Evolutionary conservation across 2,888 invertebrate species (phyloP), one percentile per base, ranked within the genome.

Genomic region (Panzeria rudis): DNA sequence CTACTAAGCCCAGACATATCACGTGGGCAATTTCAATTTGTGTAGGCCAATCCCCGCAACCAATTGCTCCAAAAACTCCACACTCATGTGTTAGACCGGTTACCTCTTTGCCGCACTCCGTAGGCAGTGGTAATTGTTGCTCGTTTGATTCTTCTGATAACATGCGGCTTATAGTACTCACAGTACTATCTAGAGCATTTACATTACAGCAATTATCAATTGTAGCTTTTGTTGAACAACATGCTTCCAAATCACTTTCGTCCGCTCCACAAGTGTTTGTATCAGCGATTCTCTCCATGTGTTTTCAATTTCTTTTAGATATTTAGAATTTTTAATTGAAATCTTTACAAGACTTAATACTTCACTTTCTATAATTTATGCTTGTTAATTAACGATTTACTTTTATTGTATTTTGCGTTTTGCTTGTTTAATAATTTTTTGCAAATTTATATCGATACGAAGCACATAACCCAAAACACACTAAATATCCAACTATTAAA

Each of bases 41-140:
- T 0, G 97, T 97, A 0, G 98, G 98, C 98, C 98, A 98, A 86
- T 97, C 96, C 20, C 97, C 97, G 0, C 96, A 95, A 29, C 97
- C 97, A 86, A 99, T 97, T 59, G 98, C 98, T 2, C 98, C 99
- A 93, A 99, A 98, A 54, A 99, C 97, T 0, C 98, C 99, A 90
- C 99, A 99, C 90, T 97, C 97, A 91, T 97, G 97, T 9, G 97
- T 97, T 87, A 97, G 93, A 77, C 97, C 97, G 84, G 91, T 92
- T 84, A 86, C 20, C 69, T 82, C 84, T 77, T 82, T 85, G 64
- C 78, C 68, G 61, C 72, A 62, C 50, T 25, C n/a, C 35, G 9
- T 5, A 15, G 20, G 7, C 68, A 47, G 20, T 38, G 44, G 44
- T 52, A 61, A n/a, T 73, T 66, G 56, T 68, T 66, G 38, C 20